phyloP scores from a whole-genome alignment of 2,113 vertebrate species.

The Isichthys henryi region DNA sequence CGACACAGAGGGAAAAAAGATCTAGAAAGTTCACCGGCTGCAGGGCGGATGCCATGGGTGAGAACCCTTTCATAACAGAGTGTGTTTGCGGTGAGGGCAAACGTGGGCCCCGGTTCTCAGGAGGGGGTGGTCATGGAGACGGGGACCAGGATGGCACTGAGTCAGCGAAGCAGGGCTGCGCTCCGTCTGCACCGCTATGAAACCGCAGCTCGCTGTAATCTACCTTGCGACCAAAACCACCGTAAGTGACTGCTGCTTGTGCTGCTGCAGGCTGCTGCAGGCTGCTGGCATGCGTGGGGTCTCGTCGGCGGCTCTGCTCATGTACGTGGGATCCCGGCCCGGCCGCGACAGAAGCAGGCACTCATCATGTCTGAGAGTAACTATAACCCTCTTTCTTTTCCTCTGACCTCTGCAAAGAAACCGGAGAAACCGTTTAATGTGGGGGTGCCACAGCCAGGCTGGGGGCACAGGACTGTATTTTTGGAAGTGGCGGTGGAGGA shows the following conservation, averaged over 20 bases:
- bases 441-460: slow-evolving; percentile 54
- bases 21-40: background rate
- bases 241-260: slow-evolving; percentile 49
- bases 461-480: slow-evolving; percentile 42
- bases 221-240: slow-evolving; percentile 63
- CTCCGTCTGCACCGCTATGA: slow-evolving; percentile 46
- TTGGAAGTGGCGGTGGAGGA: slow-evolving; percentile 42
- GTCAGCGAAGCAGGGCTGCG: background rate
- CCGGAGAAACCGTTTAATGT: slow-evolving; percentile 68
- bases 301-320: slow-evolving; percentile 46
- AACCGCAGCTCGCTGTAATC: slow-evolving; percentile 69
- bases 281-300: slow-evolving; percentile 43
- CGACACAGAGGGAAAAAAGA: background rate
- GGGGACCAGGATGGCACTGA: background rate
- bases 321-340: slow-evolving; percentile 40
- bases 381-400: slow-evolving; percentile 67
- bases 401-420: slow-evolving; percentile 69
- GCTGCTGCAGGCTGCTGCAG: slow-evolving; percentile 39
- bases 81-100: background rate
- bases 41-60: background rate
- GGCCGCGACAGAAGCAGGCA: slow-evolving; percentile 58
- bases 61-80: background rate
- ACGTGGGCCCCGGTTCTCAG: background rate
- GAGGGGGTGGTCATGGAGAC: background rate
- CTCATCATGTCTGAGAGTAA: slow-evolving; percentile 66